These are phyloP conservation scores for Ursus arctos DNA, from an alignment of 2,113 vertebrate species.

Conservation along the genomic window DNA sequence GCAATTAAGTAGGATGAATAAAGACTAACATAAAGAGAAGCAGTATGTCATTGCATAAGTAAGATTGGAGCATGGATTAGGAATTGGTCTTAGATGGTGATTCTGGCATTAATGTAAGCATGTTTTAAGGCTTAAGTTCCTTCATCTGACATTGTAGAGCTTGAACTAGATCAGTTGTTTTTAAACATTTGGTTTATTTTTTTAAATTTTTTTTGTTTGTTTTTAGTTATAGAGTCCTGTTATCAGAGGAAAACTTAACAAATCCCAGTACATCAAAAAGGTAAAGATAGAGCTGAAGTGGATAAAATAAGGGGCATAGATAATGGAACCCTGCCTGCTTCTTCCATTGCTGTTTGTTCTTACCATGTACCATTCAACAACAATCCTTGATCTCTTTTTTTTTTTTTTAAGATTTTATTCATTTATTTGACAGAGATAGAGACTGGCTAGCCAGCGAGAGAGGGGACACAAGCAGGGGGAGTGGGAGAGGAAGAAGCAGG, in stretches of 20 bases:
- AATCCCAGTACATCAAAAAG: not conserved
- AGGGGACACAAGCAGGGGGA: no score
- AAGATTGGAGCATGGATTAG: not conserved
- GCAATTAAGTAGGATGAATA: not conserved
- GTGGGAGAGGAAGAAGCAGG: no score
- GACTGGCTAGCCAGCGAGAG: no score
- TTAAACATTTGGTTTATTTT: not conserved
- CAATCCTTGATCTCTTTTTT: not conserved
- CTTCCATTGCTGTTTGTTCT: not conserved
- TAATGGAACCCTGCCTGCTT: not conserved
- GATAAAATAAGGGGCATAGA: fast-evolving
- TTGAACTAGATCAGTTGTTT: not conserved
- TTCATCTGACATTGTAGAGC: not conserved
- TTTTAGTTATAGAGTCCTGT: not conserved
- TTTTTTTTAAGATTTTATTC: no score
- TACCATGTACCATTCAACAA: not conserved
- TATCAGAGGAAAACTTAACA: not conserved
- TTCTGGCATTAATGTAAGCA: not conserved
- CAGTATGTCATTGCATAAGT: not conserved
- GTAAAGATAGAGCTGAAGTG: not conserved
- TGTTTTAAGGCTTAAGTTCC: not conserved
- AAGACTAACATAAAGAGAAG: not conserved
- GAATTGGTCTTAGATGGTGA: not conserved
- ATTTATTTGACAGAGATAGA: no score
- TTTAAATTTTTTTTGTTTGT: not conserved